Base-by-base conservation (phyloP, 2,113 vertebrate species). In the Phodopus roborovskii region DNA sequence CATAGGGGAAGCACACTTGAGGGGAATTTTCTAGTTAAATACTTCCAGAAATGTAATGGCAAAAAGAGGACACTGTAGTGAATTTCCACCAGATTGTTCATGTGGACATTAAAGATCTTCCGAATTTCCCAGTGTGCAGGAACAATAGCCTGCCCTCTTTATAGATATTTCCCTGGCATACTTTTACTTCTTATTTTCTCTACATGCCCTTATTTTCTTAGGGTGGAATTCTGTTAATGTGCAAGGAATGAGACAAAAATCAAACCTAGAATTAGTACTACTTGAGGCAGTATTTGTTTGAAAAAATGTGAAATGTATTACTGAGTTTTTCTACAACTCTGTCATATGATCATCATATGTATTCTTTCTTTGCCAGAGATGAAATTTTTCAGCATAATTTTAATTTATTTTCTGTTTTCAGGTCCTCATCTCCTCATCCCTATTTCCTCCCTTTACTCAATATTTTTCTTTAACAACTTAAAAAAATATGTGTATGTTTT, bases 1-100 rank as follows among this genome's bases (percentile, higher is more conserved):
- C 33, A 45, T 24, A 50, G 26, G 22, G 84, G 15, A 81, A 71
- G 3, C 60, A 95, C 36, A 62, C 45, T 53, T 95, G 33, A 50
- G 64, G 75, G 62, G 24, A 50, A n/a, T 77, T 60, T 48, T 94
- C 48, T 77, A 90, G 45, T n/a, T 64, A 85, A 88, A 88, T 92
- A 33, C 64, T 93, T 58, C 70, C 66, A 90, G 50, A 88, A 92
- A 50, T 70, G 39, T 66, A 64, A 58, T 3, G 16, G 36, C 17
- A 82, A 85, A 70, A 42, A 70, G 83, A 77, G 28, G 83, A 28
- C n/a, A 26, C 11, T 74, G 13, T 28, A n/a, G 39, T 83, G 16
- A 39, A 58, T 93, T 82, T 60, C n/a, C 77, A 62, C 19, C 20
- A 10, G 73, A 45, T 77, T 48, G 12, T 58, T 93, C 50, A 22